Conservation (phyloP, 2,888 invertebrate species). For the Andrena fulva region DNA sequence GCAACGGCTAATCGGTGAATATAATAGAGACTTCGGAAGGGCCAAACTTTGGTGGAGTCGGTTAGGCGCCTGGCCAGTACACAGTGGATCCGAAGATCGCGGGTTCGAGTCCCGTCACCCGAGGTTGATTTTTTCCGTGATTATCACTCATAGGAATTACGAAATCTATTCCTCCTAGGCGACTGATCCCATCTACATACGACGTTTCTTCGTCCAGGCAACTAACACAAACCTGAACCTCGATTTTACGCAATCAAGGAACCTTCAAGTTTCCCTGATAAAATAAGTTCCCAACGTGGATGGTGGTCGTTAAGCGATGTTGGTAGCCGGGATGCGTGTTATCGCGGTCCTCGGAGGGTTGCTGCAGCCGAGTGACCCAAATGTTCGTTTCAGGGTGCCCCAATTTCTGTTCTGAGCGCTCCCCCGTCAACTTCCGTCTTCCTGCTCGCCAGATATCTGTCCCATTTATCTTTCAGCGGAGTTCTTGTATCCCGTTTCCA, state of each 20-base stretch:
- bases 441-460: background rate
- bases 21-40: too few species aligned
- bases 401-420: constrained; percentile 1
- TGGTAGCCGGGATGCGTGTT: constrained; percentile 9
- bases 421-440: background rate
- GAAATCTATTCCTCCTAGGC: too few species aligned
- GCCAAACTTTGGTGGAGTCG: too few species aligned
- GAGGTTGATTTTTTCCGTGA: too few species aligned
- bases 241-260: background rate
- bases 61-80: too few species aligned
- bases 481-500: background rate
- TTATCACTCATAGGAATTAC: too few species aligned
- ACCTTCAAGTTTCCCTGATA: constrained; percentile 9
- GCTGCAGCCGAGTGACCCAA: constrained; percentile 11
- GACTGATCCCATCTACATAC: too few species aligned
- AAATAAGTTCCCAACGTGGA: background rate
- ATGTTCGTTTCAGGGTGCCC: background rate
- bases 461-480: constrained; percentile 1
- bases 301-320: constrained; percentile 6
- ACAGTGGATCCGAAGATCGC: too few species aligned
- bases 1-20: too few species aligned
- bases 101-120: too few species aligned
- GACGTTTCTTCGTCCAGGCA: too few species aligned
- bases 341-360: constrained; percentile 19
- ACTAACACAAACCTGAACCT: background rate